Percentiles rank a stretch among this genome's conserved stretches.
phyloP scores from a whole-genome alignment of 2,797 vertebrate genomes.

The Microchirus variegatus region DNA sequence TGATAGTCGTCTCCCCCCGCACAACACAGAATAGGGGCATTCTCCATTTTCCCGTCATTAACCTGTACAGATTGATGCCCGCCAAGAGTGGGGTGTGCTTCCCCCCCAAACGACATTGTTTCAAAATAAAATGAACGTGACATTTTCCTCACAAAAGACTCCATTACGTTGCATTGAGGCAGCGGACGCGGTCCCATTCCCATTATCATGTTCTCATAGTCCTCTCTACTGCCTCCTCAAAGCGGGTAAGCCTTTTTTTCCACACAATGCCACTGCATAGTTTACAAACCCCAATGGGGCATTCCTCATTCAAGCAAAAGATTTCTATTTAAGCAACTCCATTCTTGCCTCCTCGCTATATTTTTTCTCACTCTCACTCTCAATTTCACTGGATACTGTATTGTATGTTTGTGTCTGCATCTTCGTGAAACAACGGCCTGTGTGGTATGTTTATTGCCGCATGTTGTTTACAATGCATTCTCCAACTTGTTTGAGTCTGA shows the following conservation, averaged over 20 bases:
- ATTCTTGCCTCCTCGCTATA: constrained; percentile 62
- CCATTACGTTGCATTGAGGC: constrained; percentile 64
- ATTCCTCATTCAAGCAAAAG: constrained; percentile 66
- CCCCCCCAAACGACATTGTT: constrained; percentile 77
- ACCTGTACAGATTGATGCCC: constrained; percentile 60
- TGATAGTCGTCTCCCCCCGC: constrained; percentile 49
- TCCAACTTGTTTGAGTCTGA: constrained; percentile 78
- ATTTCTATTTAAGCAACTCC: constrained; percentile 67
- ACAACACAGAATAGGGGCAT: constrained; percentile 63
- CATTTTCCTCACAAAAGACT: constrained; percentile 73
- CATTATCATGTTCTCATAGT: constrained; percentile 72
- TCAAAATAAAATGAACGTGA: constrained; percentile 77
- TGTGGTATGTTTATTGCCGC: constrained; percentile 67
- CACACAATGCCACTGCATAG: constrained; percentile 63
- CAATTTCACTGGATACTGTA: constrained; percentile 59
- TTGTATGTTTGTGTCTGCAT: constrained; percentile 42
- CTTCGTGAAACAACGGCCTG: constrained; percentile 49
- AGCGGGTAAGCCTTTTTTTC: constrained; percentile 52
- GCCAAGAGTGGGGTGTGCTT: constrained; percentile 76
- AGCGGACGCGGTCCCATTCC: constrained; percentile 66
- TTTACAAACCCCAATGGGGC: constrained; percentile 63
- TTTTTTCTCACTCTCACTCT: constrained; percentile 49
- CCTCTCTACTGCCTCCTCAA: constrained; percentile 64
- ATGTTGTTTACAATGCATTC: constrained; percentile 72
- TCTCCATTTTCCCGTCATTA: constrained; percentile 69